These are phyloP conservation scores for Chionodraco myersi DNA, from an alignment of 2,113 vertebrate species.

Conservation along the genomic window DNA sequence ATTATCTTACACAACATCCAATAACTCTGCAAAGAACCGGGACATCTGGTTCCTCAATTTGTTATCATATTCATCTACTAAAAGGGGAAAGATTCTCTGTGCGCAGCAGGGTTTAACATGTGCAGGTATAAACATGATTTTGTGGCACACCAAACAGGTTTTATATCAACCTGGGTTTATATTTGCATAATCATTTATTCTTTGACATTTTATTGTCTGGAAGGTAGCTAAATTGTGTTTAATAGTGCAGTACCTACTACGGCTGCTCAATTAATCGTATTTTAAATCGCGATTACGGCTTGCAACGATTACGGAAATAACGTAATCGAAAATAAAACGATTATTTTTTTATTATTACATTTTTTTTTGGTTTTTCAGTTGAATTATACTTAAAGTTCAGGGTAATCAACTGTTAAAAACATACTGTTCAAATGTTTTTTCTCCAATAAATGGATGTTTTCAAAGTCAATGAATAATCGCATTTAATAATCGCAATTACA, in stretches of 20 bases:
- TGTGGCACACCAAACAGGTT: neutral
- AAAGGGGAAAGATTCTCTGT: neutral
- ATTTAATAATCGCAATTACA: too few species aligned
- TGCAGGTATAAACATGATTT: neutral
- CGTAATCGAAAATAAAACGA: too few species aligned
- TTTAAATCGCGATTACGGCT: too few species aligned
- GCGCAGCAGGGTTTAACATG: neutral
- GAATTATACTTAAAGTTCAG: too few species aligned
- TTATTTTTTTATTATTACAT: too few species aligned
- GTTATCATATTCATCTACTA: neutral
- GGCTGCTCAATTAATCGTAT: too few species aligned
- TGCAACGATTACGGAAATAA: too few species aligned
- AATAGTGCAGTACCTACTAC: conserved; percentile 76
- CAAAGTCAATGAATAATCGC: too few species aligned
- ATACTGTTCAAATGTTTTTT: too few species aligned
- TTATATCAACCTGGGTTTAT: neutral
- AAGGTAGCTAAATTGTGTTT: neutral
- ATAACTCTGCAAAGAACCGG: neutral
- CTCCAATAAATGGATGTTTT: too few species aligned
- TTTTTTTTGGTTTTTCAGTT: too few species aligned
- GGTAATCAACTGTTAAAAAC: too few species aligned
- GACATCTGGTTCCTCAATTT: neutral
- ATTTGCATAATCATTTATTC: neutral
- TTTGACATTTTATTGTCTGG: neutral
- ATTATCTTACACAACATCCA: neutral